A percentile compares a stretch with the other conserved stretches of the same genome.
Conservation (phyloP, 2,113 vertebrate genomes). For the Brienomyrus brachyistius region DNA sequence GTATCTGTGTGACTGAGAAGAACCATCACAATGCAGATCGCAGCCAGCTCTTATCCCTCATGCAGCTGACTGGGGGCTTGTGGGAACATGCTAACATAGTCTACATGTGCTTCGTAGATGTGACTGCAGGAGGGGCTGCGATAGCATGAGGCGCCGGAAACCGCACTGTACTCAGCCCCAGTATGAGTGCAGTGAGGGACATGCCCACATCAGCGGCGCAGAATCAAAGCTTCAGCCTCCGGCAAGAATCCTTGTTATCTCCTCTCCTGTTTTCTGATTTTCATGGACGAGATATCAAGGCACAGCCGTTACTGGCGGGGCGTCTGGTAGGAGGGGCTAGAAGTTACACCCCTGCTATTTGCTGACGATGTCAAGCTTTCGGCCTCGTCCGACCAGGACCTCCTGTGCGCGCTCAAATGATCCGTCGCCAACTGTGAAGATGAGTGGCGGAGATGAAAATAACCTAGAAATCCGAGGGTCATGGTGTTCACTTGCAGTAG, state of each 20-base stretch:
- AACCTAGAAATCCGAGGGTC: background rate
- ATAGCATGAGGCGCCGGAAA: background rate
- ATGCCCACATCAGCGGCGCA: background rate
- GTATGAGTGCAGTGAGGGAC: background rate
- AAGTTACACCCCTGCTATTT: background rate
- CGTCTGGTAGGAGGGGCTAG: background rate
- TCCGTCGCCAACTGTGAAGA: background rate
- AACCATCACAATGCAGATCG: background rate
- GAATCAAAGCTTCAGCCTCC: background rate
- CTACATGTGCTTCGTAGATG: background rate
- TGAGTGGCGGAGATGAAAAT: background rate
- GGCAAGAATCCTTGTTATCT: background rate
- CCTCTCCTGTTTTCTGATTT: background rate
- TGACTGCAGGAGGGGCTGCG: background rate
- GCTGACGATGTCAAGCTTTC: background rate
- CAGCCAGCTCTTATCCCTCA: background rate
- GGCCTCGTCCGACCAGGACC: background rate
- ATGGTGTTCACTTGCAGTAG: background rate
- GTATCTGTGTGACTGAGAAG: background rate
- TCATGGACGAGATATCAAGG: background rate
- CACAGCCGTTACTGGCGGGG: background rate
- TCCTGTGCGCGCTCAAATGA: background rate
- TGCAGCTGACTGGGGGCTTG: background rate
- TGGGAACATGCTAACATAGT: background rate
- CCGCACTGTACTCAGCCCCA: background rate